These are phyloP conservation scores for Canis aureus DNA, from an alignment of 2,113 vertebrate species.

Conservation along the genomic window DNA sequence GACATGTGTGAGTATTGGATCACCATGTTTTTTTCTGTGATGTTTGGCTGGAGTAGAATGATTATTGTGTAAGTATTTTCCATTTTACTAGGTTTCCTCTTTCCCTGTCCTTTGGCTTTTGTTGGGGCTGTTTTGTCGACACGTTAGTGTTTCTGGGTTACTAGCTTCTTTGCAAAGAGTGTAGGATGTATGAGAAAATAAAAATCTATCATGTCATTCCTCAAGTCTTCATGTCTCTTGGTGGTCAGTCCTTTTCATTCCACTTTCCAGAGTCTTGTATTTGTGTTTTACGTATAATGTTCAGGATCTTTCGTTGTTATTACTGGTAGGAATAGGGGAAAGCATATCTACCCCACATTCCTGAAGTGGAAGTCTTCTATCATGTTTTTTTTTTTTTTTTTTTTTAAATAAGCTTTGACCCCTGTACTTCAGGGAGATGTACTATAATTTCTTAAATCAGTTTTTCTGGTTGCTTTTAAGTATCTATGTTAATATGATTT, in stretches of 20 bases:
- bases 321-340: not conserved
- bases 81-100: not conserved
- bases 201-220: not conserved
- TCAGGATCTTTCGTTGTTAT: not conserved
- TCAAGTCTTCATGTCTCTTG: not conserved
- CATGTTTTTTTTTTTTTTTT: too few species aligned
- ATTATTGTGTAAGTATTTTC: not conserved
- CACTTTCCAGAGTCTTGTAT: not conserved
- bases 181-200: not conserved
- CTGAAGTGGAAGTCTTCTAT: not conserved
- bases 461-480: not conserved
- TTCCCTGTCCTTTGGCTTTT: not conserved
- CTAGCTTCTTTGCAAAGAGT: not conserved
- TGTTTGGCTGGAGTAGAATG: not conserved
- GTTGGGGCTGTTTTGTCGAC: not conserved
- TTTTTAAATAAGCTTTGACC: not conserved
- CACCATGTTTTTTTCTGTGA: not conserved
- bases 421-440: not conserved
- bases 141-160: not conserved
- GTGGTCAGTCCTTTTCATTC: not conserved
- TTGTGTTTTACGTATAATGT: not conserved
- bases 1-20: not conserved
- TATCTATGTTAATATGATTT: not conserved
- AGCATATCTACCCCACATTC: not conserved
- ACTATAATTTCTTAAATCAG: constrained; percentile 6